Conservation (phyloP, 2,888 invertebrate genomes). For the Branchipolynoe longqiensis region DNA sequence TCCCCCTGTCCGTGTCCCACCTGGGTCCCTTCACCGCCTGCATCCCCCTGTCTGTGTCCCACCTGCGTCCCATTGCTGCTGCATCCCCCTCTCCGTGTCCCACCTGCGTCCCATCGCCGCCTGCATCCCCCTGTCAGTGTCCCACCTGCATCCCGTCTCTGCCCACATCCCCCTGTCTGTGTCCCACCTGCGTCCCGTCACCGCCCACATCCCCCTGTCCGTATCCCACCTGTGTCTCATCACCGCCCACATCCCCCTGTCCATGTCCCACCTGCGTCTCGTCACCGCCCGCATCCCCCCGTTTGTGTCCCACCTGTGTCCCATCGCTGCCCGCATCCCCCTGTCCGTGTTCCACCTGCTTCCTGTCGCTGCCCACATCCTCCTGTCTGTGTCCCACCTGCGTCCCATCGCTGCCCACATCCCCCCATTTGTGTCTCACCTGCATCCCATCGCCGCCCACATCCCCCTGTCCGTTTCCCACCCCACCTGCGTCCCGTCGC, state of each 20-base stretch:
- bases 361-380: too few species aligned
- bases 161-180: background rate
- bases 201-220: background rate
- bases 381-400: too few species aligned
- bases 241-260: background rate
- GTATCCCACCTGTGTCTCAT: background rate
- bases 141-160: background rate
- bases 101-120: background rate
- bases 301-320: too few species aligned
- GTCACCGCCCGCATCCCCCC: background rate
- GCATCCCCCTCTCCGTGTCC: background rate
- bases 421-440: too few species aligned
- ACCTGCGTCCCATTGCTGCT: background rate
- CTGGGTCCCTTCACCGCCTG: background rate
- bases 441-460: too few species aligned
- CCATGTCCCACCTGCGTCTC: background rate
- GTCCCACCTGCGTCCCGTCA: background rate
- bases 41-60: background rate
- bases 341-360: too few species aligned
- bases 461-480: too few species aligned
- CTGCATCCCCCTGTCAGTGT: background rate
- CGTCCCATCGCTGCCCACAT: too few species aligned
- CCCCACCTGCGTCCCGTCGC: too few species aligned
- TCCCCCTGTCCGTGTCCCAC: background rate
- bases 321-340: too few species aligned